phyloP scores from a whole-genome alignment of 1,140 invertebrate species.

The Drosophila repletoides region DNA sequence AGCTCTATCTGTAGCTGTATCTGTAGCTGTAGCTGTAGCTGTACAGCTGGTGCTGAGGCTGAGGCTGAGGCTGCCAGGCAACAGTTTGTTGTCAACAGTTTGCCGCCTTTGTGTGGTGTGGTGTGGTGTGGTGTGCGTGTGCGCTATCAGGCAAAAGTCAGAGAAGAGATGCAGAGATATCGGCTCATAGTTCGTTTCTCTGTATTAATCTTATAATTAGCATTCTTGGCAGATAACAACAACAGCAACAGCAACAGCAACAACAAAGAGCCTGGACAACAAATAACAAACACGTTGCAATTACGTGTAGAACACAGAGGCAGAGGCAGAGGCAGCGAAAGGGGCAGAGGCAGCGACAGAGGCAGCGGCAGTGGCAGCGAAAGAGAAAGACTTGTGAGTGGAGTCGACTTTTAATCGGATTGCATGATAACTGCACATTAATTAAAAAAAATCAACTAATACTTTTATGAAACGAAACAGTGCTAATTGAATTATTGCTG shows the following conservation, averaged over 20 bases:
- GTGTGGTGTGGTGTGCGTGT: conserved; percentile 58
- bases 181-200: conserved; percentile 47
- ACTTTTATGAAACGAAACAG: conserved; percentile 79
- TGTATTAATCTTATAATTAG: conserved; percentile 78
- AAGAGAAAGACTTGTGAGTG: conserved; percentile 34
- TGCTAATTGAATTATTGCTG: conserved; percentile 78
- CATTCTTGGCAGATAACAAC: conserved; percentile 79
- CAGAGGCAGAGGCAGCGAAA: neutral
- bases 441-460: conserved; percentile 76
- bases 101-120: conserved; percentile 32
- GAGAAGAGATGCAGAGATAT: conserved; percentile 52
- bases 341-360: conserved; percentile 20
- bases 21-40: neutral
- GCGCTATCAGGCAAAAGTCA: conserved; percentile 52
- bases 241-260: conserved; percentile 49
- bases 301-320: conserved; percentile 45
- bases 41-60: no score
- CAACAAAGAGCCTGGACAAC: conserved; percentile 60
- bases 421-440: conserved; percentile 79
- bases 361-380: conserved; percentile 7
- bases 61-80: conserved; percentile 18
- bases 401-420: conserved; percentile 69
- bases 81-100: conserved; percentile 58
- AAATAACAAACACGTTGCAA: conserved; percentile 80
- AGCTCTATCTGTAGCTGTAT: neutral